phyloP scores from a whole-genome alignment of 2,888 invertebrate species.

The Diarsia rubi region DNA sequence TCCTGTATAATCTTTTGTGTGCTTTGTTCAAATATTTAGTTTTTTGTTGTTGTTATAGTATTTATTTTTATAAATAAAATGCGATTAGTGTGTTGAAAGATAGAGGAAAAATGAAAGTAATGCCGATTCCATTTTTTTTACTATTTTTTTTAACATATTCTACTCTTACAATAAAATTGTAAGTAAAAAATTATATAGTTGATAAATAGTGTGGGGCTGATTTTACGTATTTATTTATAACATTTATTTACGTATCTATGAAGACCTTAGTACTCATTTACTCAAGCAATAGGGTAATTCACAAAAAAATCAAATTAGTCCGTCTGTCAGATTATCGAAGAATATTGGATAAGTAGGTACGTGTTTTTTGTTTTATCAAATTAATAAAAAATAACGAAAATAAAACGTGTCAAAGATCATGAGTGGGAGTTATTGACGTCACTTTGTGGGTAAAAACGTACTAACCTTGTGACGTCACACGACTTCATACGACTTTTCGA shows the following conservation, averaged over 20 bases:
- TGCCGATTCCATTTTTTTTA: constrained; percentile 26
- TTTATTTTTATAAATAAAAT: constrained; percentile 52
- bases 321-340: no score
- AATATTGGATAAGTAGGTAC: no score
- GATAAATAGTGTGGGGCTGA: background rate
- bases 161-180: background rate
- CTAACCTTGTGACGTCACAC: no score
- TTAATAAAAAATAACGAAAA: no score
- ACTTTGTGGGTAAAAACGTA: no score
- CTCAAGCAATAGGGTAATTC: no score
- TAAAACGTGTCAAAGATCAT: no score
- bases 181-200: no score
- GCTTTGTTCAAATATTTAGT: constrained; percentile 55
- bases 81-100: constrained; percentile 46
- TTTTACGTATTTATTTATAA: background rate
- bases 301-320: no score
- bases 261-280: background rate
- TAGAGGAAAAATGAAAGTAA: constrained; percentile 54
- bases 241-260: background rate
- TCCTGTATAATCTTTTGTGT: constrained; percentile 61
- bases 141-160: background rate
- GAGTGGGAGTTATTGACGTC: no score
- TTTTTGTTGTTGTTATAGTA: constrained; percentile 17
- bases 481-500: no score
- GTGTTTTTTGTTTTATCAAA: no score